Evolutionary conservation across 2,113 vertebrate genomes (phyloP), one percentile per base, ranked within the genome.

Genomic region (Seriola rivoliana): DNA sequence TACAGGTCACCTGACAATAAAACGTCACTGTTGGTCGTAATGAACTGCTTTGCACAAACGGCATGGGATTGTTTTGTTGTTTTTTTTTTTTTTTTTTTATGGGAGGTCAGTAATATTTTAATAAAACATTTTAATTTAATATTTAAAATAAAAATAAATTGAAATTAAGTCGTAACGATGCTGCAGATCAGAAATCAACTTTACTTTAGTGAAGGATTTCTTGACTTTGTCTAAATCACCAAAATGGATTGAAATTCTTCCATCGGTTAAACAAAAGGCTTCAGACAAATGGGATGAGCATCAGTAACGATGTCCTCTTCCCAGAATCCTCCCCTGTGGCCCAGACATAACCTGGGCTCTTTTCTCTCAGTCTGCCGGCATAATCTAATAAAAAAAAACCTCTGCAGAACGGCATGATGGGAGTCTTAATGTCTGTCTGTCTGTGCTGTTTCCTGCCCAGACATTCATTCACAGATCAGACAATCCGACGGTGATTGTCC

Each of bases 381-480:
- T 77, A 77, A 87, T 80, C 48, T 11, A 84, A 80, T 84, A 59
- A 73, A 23, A 42, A 58, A 76, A 23, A 36, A 5, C 44, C 16
- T 34, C 57, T 58, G 23, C 46, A 68, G 76, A 62, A 34, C 23
- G 9, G 44, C 60, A 54, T 29, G 60, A 76, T 77, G 80, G 67
- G 78, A 65, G 44, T 75, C 66, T 29, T 58, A 1, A 0, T 23
- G 79, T 79, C 44, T 55, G 79, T 79, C 73, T 62, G 85, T 87
- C 86, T 88, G 75, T 13, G 38, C 7, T 0, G 78, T 71, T 85
- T 85, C 80, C 82, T 82, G 54, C 80, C 36, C 21, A 54, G 54
- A n/a, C 16, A 25, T 46, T 63, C 63, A 73, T 57, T 65, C 59
- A 44, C 19, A 25, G 38, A 72, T 69, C 48, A 29, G 48, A 58